Conservation (phyloP, 2,888 invertebrate species). For the Callyntrura sp. region DNA sequence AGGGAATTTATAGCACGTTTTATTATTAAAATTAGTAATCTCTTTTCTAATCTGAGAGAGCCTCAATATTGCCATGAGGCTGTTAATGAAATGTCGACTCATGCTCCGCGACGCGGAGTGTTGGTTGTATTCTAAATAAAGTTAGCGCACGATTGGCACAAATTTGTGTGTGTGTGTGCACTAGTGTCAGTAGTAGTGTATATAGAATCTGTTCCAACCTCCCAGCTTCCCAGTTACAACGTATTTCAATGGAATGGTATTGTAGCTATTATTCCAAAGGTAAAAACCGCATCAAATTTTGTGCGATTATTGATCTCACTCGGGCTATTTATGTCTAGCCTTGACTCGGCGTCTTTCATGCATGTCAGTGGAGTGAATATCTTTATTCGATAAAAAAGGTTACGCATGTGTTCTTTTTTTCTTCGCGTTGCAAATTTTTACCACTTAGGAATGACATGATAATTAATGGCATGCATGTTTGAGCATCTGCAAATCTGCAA, state of each 20-base stretch:
- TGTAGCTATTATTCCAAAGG: slow-evolving; percentile 43
- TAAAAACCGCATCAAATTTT: slow-evolving; percentile 47
- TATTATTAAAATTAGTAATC: slow-evolving; percentile 32
- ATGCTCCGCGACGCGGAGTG: slow-evolving; percentile 44
- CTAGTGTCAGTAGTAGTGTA: neutral
- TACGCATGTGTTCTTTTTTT: slow-evolving; percentile 47
- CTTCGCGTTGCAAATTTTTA: slow-evolving; percentile 26
- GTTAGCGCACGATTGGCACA: slow-evolving; percentile 36
- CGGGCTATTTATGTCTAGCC: slow-evolving; percentile 57
- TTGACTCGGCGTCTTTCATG: slow-evolving; percentile 60
- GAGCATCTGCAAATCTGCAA: neutral
- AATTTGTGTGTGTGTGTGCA: neutral
- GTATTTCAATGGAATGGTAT: slow-evolving; percentile 19
- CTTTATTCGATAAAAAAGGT: slow-evolving; percentile 30
- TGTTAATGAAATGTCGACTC: slow-evolving; percentile 68
- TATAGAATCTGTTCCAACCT: slow-evolving; percentile 3
- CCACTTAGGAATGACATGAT: slow-evolving; percentile 14
- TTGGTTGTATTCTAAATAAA: neutral
- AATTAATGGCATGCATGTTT: slow-evolving; percentile 36
- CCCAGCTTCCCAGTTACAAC: neutral
- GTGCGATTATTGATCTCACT: slow-evolving; percentile 57
- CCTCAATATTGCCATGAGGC: slow-evolving; percentile 22
- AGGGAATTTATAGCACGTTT: slow-evolving; percentile 37
- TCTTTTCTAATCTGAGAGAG: neutral
- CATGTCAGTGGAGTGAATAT: slow-evolving; percentile 45